These are phyloP conservation scores for Babylonia areolata DNA, from an alignment of 1,140 invertebrate genomes.

Conservation along the genomic window DNA sequence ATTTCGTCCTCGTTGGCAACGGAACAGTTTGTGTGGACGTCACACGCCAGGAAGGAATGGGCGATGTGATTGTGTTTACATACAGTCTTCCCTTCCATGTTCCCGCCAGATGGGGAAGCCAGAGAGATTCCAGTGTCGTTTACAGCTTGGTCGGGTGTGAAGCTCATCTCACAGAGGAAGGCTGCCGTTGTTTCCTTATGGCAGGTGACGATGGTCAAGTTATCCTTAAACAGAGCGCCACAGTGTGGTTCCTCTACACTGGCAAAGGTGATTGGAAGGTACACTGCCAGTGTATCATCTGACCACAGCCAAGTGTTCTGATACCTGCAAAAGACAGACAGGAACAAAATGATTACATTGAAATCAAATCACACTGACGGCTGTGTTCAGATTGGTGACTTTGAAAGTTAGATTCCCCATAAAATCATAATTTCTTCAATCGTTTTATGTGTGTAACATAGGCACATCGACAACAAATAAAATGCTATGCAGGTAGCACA, in stretches of 20 bases:
- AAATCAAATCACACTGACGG: no score
- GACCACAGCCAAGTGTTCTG: not conserved
- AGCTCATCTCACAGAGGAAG: not conserved
- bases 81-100: not conserved
- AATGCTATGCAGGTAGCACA: no score
- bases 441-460: no score
- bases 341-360: not conserved
- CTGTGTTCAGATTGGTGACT: no score
- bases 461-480: no score
- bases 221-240: not conserved
- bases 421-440: no score
- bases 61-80: not conserved
- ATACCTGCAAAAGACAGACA: not conserved
- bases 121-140: not conserved
- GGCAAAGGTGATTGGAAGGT: not conserved
- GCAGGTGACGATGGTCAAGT: not conserved
- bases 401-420: no score
- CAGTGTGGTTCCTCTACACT: not conserved
- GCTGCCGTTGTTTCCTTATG: not conserved
- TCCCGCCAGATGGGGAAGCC: not conserved
- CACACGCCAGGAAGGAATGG: slow-evolving; percentile 19
- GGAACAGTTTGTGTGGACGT: not conserved
- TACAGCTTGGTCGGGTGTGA: not conserved
- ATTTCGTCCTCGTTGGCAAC: not conserved
- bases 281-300: not conserved